Percentiles rank a stretch among this genome's conserved stretches.
Conservation (phyloP, 2,888 invertebrate species). For the Andrena camellia region DNA sequence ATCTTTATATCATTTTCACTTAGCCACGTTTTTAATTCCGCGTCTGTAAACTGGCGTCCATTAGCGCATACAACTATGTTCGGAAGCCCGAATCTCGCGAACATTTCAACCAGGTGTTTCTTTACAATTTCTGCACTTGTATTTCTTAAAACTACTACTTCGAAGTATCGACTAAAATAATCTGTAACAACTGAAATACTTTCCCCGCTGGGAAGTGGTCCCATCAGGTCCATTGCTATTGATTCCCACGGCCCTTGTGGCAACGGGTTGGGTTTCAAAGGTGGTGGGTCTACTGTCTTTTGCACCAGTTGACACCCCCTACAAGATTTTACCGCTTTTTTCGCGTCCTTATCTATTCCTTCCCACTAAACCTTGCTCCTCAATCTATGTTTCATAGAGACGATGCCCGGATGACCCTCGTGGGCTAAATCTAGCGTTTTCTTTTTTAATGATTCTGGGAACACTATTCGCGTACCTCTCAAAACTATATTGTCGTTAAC, state of each 20-base stretch:
- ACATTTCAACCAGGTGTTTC: conserved; percentile 61
- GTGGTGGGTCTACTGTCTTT: conserved; percentile 46
- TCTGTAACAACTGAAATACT: conserved; percentile 55
- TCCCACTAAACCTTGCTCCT: conserved; percentile 70
- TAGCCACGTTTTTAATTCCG: conserved; percentile 22
- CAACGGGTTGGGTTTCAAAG: conserved; percentile 51
- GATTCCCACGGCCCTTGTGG: conserved; percentile 55
- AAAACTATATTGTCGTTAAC: no score
- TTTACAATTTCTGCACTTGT: conserved; percentile 59
- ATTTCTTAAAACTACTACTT: conserved; percentile 45
- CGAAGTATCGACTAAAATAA: conserved; percentile 66
- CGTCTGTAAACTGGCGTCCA: conserved; percentile 51
- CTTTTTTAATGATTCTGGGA: conserved; percentile 10
- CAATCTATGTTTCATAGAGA: conserved; percentile 62
- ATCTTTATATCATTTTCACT: conserved; percentile 23
- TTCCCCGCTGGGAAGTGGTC: conserved; percentile 58
- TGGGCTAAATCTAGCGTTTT: conserved; percentile 50
- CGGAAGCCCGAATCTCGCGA: conserved; percentile 69
- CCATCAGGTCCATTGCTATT: conserved; percentile 61
- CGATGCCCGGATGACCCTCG: conserved; percentile 75
- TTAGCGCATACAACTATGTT: conserved; percentile 64
- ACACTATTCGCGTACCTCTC: no score
- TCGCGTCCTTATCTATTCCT: conserved; percentile 63
- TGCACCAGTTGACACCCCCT: conserved; percentile 63
- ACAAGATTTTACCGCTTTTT: conserved; percentile 59